Evolutionary conservation across 2,797 vertebrate genomes (phyloP), one percentile per base, ranked within the genome.

Genomic region (Hapalemur alaotrensis): DNA sequence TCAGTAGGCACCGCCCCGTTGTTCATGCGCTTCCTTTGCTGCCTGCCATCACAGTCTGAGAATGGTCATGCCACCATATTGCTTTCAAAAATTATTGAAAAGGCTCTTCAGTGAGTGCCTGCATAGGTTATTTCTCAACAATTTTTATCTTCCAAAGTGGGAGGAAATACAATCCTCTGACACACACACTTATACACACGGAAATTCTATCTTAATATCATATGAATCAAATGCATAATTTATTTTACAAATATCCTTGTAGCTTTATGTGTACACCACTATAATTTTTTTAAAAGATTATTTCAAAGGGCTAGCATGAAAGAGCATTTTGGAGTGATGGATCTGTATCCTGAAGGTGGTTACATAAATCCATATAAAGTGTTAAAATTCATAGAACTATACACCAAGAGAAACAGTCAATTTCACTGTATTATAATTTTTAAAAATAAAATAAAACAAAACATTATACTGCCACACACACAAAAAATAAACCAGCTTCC

Each of bases 241-340:
- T 63, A 52, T 81, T 95, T 95, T 91, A 70, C 30, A 91, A 92
- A 70, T 86, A 82, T 82, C 59, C 61, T 20, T 14, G 2, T 89
- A 69, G 48, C 14, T 93, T 89, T 89, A 75, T 59, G 48, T 87
- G 23, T 79, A 89, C 8, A 46, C 50, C 22, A 28, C 12, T 75
- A 41, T 90, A 91, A 82, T 92, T 94, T 85, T 85, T 92, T 81
- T 93, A 70, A 7, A 43, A 95, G 95, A 69, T 30, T 35, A 43
- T 76, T 95, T 94, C 75, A 93, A 76, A 92, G 57, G 38, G 30
- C 17, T 32, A 75, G 54, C 59, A 76, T 4, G 48, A 63, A 92
- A 80, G 30, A 91, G 35, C 1, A 17, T 96, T 95, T 73, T 23
- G 43, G 67, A 46, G 11, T 54, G 70, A 93, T 76, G 65, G 63